Evolutionary conservation across 30 jellyfish, hydroid and myxozoan genomes (phyloP), one percentile per base, ranked within the genome.

Genomic region (Turritopsis rubra): DNA sequence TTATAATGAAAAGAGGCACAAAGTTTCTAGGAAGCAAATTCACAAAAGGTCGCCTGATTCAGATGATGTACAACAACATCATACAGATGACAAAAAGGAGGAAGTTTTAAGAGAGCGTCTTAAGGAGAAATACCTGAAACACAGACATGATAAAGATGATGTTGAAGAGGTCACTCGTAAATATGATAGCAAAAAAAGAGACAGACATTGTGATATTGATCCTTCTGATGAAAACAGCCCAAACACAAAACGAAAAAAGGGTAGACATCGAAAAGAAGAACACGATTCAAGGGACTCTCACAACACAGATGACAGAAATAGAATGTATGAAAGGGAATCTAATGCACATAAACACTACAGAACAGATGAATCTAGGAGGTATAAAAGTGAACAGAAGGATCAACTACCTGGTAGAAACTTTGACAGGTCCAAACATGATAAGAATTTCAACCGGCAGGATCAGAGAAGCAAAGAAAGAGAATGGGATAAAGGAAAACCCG

Each of bases 401-500:
- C 25, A 68, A 66, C 53, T 7, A 21, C 7, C 60, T 41, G 52
- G 4, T 54, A 13, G 83, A 26, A 41, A 53, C 8, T 24, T 13
- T 18, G 53, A 52, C 52, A 60, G 54, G 21, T 22, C 26, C 21
- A 30, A 65, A 9, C 28, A 18, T 16, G n/a, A 28, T 21, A 52
- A 73, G 65, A 1, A 72, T 53, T 66, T 29, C 17, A 72, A 25
- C 77, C 9, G 77, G 85, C 65, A 19, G 41, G 78, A 53, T 21
- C 26, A 75, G 4, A 66, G 84, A 41, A 29, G 29, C 29, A 22
- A 65, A 0, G 84, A 65, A 81, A 65, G 83, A 27, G 73, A 53
- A 19, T 79, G 86, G 86, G 86, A 79, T 79, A 79, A 75, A 79
- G 72, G 81, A 21, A 79, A 53, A 79, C 17, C 26, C 52, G 81